These are phyloP conservation scores for Chionoecetes opilio DNA, from an alignment of 1,140 invertebrate species.

Conservation along the genomic window DNA sequence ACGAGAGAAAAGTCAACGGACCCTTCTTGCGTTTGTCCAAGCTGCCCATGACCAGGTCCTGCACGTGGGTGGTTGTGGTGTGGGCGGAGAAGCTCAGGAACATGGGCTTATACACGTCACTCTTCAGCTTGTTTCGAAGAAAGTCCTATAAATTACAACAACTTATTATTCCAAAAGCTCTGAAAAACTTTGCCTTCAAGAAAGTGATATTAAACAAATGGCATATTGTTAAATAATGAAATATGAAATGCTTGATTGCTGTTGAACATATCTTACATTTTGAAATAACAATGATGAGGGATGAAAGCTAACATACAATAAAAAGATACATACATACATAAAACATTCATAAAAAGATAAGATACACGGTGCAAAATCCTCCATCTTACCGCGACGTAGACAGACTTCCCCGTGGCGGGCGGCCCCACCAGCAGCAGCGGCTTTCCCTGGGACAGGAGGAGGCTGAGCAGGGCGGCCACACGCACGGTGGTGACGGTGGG, in stretches of 20 bases:
- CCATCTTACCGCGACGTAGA: conserved; percentile 88
- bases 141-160: conserved; percentile 87
- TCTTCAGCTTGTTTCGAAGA: conserved; percentile 92
- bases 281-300: neutral
- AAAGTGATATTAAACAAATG: no score
- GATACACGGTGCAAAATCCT: neutral
- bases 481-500: conserved; percentile 95
- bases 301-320: no score
- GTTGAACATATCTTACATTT: no score
- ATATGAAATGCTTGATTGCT: no score
- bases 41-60: conserved; percentile 98
- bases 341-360: no score
- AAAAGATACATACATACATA: no score
- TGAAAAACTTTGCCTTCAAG: no score
- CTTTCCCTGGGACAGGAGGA: conserved; percentile 85
- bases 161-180: no score
- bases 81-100: conserved; percentile 97
- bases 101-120: conserved; percentile 91
- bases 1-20: conserved; percentile 66
- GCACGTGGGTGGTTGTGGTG: conserved; percentile 96
- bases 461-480: conserved; percentile 90
- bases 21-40: conserved; percentile 96
- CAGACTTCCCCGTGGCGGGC: conserved; percentile 96
- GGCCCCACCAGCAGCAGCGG: conserved; percentile 92
- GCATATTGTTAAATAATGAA: no score